phyloP scores from a whole-genome alignment of 2,113 vertebrate species.

The Mustelus asterias region DNA sequence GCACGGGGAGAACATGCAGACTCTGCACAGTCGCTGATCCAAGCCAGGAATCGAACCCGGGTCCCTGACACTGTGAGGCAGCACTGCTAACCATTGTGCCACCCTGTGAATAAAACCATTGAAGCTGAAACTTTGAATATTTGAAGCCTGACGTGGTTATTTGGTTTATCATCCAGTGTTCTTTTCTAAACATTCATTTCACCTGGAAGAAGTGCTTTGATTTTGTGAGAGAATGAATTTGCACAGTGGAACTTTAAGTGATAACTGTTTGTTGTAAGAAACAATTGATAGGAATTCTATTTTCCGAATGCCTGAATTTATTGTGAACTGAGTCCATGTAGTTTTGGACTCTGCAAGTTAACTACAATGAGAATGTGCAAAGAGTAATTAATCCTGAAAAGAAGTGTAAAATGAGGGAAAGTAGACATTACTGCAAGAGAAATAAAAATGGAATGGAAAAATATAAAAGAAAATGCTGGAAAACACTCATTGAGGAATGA shows the following conservation, averaged over 20 bases:
- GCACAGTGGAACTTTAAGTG: background rate
- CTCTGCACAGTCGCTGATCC: too few relatives aligned
- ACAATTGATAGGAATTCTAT: background rate
- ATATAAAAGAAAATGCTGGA: background rate
- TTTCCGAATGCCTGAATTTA: background rate
- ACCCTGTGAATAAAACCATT: background rate
- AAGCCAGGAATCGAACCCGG: too few relatives aligned
- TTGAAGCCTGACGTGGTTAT: background rate
- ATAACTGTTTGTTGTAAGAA: background rate
- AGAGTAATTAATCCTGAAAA: background rate
- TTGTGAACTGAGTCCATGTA: background rate
- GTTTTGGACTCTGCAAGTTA: background rate
- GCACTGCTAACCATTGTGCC: too few relatives aligned
- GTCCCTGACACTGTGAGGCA: too few relatives aligned
- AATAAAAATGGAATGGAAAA: background rate
- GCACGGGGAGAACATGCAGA: too few relatives aligned
- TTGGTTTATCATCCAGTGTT: background rate
- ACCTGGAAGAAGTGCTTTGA: background rate
- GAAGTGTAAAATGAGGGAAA: background rate
- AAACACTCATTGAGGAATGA: background rate
- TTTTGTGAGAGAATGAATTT: background rate
- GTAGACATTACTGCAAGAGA: background rate
- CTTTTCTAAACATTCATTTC: background rate
- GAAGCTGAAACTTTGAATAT: background rate
- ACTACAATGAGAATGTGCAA: background rate